phyloP scores from a whole-genome alignment of 2,797 vertebrate species.

The Pyrocephalus nanus region DNA sequence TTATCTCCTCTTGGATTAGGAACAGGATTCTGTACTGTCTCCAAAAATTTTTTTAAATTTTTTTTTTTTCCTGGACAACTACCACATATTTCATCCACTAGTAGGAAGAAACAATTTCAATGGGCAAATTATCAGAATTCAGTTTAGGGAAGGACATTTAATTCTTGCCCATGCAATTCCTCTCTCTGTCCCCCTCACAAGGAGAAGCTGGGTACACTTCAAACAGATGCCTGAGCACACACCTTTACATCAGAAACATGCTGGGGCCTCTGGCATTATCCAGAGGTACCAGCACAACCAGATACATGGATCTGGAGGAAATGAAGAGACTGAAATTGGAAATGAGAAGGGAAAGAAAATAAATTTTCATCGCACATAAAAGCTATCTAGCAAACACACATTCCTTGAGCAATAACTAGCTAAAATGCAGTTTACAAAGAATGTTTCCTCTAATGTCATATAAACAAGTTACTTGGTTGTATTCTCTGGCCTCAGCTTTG shows the following conservation, averaged over 20 bases:
- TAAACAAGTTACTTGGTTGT: conserved; percentile 1
- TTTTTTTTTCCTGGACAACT: neutral
- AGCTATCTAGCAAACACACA: neutral
- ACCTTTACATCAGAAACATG: neutral
- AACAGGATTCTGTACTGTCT: neutral
- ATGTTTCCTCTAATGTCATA: neutral
- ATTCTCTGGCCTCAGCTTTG: neutral
- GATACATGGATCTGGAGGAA: neutral
- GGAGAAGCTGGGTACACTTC: neutral
- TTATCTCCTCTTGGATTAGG: neutral
- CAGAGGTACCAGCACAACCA: neutral
- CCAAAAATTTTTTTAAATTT: neutral
- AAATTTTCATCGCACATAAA: neutral
- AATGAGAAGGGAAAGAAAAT: neutral
- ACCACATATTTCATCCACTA: neutral
- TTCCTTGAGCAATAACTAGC: neutral
- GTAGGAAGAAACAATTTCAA: neutral
- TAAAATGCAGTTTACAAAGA: neutral
- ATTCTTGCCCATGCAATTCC: neutral
- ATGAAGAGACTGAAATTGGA: neutral
- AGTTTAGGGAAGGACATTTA: neutral
- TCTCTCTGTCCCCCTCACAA: neutral
- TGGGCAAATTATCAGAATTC: neutral
- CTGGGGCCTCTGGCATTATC: neutral
- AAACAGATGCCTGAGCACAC: neutral